Evolutionary conservation across 2,888 invertebrate species (phyloP).

Genomic region (Sinotaia quadrata): DNA sequence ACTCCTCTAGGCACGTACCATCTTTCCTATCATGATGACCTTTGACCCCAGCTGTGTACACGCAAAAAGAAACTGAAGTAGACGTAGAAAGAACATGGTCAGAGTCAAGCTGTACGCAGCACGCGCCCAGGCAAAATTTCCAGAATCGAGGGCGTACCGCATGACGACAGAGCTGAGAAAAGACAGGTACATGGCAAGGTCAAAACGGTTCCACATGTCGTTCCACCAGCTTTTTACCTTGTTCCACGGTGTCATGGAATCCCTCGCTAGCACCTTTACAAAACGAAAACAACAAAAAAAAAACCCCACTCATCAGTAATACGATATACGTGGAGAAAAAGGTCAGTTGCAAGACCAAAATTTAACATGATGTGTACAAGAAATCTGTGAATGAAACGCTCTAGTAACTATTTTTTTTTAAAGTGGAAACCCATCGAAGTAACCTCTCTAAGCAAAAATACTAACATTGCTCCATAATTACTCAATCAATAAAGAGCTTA

Average conservation of each 20-base stretch:
- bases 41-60: conserved; percentile 71
- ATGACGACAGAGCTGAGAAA: conserved; percentile 65
- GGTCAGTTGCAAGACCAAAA: no score
- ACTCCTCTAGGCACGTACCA: no score
- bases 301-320: no score
- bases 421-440: no score
- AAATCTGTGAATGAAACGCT: no score
- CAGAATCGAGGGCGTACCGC: conserved; percentile 49
- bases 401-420: no score
- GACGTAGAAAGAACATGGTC: conserved; percentile 66
- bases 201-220: conserved; percentile 69
- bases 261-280: conserved; percentile 59
- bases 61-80: conserved; percentile 69
- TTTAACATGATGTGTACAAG: no score
- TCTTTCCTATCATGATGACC: conserved; percentile 71
- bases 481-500: no score
- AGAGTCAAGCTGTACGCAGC: conserved; percentile 66
- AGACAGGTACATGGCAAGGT: conserved; percentile 61
- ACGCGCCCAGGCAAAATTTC: conserved; percentile 59
- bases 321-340: no score
- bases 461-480: no score
- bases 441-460: no score
- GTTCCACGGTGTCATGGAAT: conserved; percentile 44
- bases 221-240: conserved; percentile 56
- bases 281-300: background rate